These are phyloP conservation scores for Amphimedon queenslandica DNA, from an alignment of 37 sponge, comb jelly and placozoan genomes.

Conservation along the genomic window DNA sequence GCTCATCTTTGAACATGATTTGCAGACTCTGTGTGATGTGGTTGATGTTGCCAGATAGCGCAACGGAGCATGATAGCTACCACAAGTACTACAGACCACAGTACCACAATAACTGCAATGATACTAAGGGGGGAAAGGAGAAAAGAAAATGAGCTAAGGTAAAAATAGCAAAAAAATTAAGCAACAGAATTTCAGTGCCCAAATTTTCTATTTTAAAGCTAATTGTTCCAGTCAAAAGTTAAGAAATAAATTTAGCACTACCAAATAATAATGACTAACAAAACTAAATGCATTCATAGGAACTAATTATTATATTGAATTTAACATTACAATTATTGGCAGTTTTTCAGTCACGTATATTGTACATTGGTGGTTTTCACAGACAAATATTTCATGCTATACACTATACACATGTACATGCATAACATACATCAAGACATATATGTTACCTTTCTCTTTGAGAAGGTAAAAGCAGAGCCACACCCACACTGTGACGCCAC, in stretches of 20 bases:
- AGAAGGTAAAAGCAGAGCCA: slow-evolving; percentile 40
- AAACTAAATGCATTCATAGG: no score
- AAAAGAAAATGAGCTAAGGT: background rate
- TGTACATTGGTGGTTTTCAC: no score
- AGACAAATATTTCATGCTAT: background rate
- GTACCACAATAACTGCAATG: slow-evolving; percentile 63
- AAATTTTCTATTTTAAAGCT: no score
- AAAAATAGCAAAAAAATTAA: background rate
- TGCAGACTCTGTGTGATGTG: slow-evolving; percentile 57
- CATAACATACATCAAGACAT: background rate
- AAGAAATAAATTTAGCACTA: no score
- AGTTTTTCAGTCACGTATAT: background rate
- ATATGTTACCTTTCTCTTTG: slow-evolving; percentile 27
- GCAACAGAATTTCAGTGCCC: background rate
- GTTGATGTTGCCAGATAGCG: slow-evolving; percentile 26
- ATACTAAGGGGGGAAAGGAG: slow-evolving; percentile 31
- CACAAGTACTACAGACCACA: slow-evolving; percentile 51
- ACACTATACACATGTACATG: background rate
- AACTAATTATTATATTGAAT: no score
- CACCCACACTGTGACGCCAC: slow-evolving; percentile 25
- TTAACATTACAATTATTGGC: no score
- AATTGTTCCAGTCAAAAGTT: no score
- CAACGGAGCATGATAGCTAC: slow-evolving; percentile 37
- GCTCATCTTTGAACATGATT: slow-evolving; percentile 41
- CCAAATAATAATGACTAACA: no score